These are phyloP conservation scores for Sphaeridia pumilis DNA, from an alignment of 2,888 invertebrate genomes.

Conservation along the genomic window DNA sequence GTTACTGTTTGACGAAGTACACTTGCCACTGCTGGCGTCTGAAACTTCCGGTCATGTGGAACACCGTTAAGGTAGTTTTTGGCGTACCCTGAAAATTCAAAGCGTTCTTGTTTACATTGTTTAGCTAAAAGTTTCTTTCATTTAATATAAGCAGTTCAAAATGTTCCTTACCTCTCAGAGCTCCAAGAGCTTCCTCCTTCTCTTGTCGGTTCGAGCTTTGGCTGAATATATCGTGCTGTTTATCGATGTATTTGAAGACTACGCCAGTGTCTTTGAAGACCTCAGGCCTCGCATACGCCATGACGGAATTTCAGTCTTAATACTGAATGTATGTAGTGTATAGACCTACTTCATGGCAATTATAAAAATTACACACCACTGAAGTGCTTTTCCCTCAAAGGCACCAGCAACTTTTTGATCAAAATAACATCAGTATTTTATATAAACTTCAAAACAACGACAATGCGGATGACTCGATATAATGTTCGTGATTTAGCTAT, in stretches of 20 bases:
- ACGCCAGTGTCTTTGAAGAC: slow-evolving; percentile 39
- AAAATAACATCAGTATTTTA: too few relatives aligned
- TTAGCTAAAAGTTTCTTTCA: background rate
- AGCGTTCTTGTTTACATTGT: too few relatives aligned
- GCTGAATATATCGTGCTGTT: slow-evolving; percentile 64
- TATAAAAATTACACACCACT: too few relatives aligned
- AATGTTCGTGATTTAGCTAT: too few relatives aligned
- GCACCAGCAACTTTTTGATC: too few relatives aligned
- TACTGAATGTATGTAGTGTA: too few relatives aligned
- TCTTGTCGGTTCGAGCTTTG: slow-evolving; percentile 54
- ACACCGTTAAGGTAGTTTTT: slow-evolving; percentile 64
- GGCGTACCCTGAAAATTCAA: slow-evolving; percentile 53
- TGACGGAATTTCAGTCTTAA: too few relatives aligned
- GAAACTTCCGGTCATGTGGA: slow-evolving; percentile 67
- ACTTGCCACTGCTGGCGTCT: slow-evolving; percentile 59
- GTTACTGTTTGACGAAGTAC: slow-evolving; percentile 62
- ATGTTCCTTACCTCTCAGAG: slow-evolving; percentile 21
- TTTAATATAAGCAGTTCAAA: background rate
- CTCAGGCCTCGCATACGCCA: slow-evolving; percentile 11
- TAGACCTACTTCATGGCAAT: too few relatives aligned
- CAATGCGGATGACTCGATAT: too few relatives aligned
- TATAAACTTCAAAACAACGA: too few relatives aligned
- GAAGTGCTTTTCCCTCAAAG: too few relatives aligned
- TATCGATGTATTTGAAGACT: slow-evolving; percentile 60
- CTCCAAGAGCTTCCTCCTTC: slow-evolving; percentile 28